These are phyloP conservation scores for Parapsyche elsis DNA, from an alignment of 1,140 invertebrate genomes.

Conservation along the genomic window DNA sequence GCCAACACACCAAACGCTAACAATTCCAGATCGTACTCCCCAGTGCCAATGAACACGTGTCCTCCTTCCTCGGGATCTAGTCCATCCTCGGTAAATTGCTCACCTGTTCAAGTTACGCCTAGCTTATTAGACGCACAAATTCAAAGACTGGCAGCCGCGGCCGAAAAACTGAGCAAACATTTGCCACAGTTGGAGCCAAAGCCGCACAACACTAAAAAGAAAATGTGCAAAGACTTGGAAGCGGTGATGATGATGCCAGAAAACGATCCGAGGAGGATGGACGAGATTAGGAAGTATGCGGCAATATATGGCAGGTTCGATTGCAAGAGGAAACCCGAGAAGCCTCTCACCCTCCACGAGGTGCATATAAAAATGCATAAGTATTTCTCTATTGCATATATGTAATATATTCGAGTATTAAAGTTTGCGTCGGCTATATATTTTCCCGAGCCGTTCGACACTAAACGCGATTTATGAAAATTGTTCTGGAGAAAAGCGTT, in stretches of 20 bases:
- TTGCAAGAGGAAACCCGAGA: slow-evolving; percentile 95
- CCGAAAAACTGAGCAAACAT: slow-evolving; percentile 83
- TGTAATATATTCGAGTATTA: not conserved
- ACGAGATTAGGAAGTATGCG: slow-evolving; percentile 94
- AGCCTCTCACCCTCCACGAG: slow-evolving; percentile 95
- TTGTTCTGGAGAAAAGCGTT: slow-evolving; percentile 1
- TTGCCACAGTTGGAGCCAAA: slow-evolving; percentile 89
- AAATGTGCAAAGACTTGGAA: slow-evolving; percentile 92
- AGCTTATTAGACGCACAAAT: slow-evolving; percentile 86
- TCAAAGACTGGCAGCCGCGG: slow-evolving; percentile 82
- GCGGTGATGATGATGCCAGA: slow-evolving; percentile 90
- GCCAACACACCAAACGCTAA: slow-evolving; percentile 59
- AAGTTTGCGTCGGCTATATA: slow-evolving; percentile 2
- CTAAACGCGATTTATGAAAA: slow-evolving; percentile 38
- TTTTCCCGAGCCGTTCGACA: slow-evolving; percentile 8
- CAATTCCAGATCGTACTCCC: slow-evolving; percentile 66
- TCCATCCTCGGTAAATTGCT: slow-evolving; percentile 63
- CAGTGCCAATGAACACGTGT: slow-evolving; percentile 65
- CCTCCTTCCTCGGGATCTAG: slow-evolving; percentile 68
- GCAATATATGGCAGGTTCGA: slow-evolving; percentile 97
- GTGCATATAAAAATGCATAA: slow-evolving; percentile 63
- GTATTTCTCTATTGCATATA: slow-evolving; percentile 34
- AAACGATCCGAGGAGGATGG: slow-evolving; percentile 87
- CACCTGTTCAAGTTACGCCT: slow-evolving; percentile 79
- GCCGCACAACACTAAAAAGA: slow-evolving; percentile 91